Evolutionary conservation across 2,888 invertebrate genomes (phyloP), one percentile per base, ranked within the genome.

Genomic region (Lutraria lutraria): DNA sequence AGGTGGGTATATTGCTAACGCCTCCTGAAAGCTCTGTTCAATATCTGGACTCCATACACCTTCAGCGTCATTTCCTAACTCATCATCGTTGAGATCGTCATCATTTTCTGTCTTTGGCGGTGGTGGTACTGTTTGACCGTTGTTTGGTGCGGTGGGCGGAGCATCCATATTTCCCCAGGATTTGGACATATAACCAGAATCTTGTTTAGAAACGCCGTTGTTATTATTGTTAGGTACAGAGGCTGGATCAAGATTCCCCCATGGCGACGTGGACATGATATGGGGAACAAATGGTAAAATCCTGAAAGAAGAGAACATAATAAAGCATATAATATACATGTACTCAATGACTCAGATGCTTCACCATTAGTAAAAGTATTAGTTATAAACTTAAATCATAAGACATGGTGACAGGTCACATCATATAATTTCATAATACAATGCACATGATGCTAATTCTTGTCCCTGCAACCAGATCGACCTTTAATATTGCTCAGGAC

Each of bases 11-110:
- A 99, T 99, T 96, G 99, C 99, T 97, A 99, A 98, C 93, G 99
- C 99, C 97, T 99, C 99, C 97, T 99, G 99, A 97, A 99, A 99
- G 97, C 99, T 99, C 97, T 99, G 99, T 97, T 99, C 99, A 97
- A 99, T 99, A 97, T 99, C 99, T 94, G 99, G 99, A 97, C 99
- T 99, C 99, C 99, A 99, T 91, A 99, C 99, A 95, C 99, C 99
- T 97, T 99, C 99, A 95, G 99, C 99, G 97, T 99, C 99, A 54
- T 96, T 96, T 10, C 95, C 94, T 95, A 99, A 98, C 95, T 99
- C 99, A 97, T 98, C 98, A 82, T 93, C 92, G 15, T 87, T 85
- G 34, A 92, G 83, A 53, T 91, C 92, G 68, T 91, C 92, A 52
- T 92, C 91, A 34, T 91, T 89, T 31, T 86, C 86, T 56, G 92